These are phyloP conservation scores for Cephus pulcher DNA, from an alignment of 2,888 invertebrate species.

Conservation along the genomic window DNA sequence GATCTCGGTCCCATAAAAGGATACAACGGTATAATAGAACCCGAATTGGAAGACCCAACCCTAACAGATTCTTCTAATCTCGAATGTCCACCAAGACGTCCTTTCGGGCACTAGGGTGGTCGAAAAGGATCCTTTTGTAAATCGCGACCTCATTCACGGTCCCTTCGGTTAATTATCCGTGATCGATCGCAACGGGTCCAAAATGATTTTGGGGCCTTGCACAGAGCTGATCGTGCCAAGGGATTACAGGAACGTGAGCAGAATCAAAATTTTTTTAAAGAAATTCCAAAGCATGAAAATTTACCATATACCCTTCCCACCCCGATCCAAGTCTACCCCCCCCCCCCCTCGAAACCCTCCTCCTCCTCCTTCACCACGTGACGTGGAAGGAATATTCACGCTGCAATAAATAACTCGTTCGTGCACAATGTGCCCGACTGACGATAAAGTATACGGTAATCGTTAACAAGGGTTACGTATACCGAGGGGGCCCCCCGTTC, in stretches of 20 bases:
- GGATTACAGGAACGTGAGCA: background rate
- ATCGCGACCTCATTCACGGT: background rate
- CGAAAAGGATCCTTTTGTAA: background rate
- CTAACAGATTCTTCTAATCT: background rate
- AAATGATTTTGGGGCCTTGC: background rate
- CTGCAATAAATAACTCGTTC: conserved; percentile 31
- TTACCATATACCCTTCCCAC: background rate
- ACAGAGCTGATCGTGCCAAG: background rate
- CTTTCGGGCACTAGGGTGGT: background rate
- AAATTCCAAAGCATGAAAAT: background rate
- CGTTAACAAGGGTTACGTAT: conserved; percentile 23
- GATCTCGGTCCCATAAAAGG: background rate
- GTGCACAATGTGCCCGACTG: conserved; percentile 21
- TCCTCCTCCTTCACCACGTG: background rate
- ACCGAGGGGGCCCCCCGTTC: background rate
- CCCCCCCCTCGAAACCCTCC: background rate
- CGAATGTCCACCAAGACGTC: background rate
- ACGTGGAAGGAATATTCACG: background rate
- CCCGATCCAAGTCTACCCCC: background rate
- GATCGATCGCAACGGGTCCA: background rate
- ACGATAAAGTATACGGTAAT: conserved; percentile 25
- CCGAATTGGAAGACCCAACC: background rate
- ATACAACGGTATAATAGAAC: background rate
- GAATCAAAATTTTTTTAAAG: background rate
- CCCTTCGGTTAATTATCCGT: background rate